These are phyloP conservation scores for Glaucidium brasilianum DNA, from an alignment of 2,113 vertebrate species.

Conservation along the genomic window DNA sequence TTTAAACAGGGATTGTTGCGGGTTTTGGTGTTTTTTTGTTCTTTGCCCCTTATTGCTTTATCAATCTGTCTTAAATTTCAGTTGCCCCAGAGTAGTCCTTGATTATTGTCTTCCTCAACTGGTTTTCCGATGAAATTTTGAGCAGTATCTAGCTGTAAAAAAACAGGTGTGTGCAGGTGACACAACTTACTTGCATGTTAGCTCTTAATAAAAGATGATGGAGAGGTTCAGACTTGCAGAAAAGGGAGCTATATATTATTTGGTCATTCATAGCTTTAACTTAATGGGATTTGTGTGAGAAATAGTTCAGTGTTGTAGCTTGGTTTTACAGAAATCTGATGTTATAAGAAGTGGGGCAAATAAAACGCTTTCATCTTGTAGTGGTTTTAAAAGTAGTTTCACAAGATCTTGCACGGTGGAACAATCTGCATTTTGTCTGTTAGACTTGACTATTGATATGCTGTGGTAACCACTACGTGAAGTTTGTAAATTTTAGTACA, in stretches of 20 bases:
- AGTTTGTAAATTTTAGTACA: not conserved
- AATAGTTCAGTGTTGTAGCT: not conserved
- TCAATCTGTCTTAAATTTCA: not conserved
- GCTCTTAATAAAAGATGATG: not conserved
- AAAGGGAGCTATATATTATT: not conserved
- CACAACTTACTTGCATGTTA: not conserved
- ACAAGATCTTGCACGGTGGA: not conserved
- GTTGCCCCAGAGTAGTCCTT: not conserved
- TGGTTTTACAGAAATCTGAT: not conserved
- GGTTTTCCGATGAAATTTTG: not conserved
- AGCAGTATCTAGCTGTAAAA: not conserved
- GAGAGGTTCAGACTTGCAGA: not conserved
- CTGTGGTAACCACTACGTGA: not conserved
- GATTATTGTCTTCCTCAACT: not conserved
- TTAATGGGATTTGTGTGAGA: not conserved
- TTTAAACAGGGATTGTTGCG: not conserved
- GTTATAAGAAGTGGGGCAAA: not conserved
- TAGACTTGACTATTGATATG: not conserved
- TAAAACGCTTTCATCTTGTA: not conserved
- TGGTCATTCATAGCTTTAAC: not conserved
- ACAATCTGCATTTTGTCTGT: not conserved
- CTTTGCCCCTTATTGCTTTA: not conserved
- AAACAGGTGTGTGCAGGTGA: not conserved
- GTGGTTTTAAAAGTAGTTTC: not conserved
- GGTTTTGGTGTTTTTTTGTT: not conserved